Base-by-base conservation (phyloP, 2,888 invertebrate species). In the Mycalesis mineus region DNA sequence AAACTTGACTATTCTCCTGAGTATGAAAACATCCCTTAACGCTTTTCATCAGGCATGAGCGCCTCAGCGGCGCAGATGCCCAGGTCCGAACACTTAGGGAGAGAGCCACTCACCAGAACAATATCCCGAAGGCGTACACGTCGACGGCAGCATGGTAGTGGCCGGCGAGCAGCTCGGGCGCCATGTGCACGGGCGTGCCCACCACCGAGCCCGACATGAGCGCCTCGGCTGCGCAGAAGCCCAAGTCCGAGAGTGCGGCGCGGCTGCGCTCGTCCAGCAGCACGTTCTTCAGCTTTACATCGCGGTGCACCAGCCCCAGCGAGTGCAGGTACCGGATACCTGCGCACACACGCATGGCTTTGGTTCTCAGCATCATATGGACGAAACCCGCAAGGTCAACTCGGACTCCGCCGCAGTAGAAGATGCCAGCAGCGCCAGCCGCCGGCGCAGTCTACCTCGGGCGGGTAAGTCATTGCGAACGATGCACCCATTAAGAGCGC, bases 181-280 rank as follows among this genome's bases (percentile, higher is more conserved):
- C 96, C 97, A 97, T 97, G 80, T 97, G 97, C 58, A 71, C 95
- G 0, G 97, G 97, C 3, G 95, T 95, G 45, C 95, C 96, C 22
- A 97, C 97, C 61, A 97, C 93, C 62, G 96, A 96, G 36, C 96
- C 96, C 0, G 95, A 95, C 92, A 97, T 95, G 91, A 97, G 95
- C 0, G 96, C 96, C 75, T 95, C 96, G 1, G 96, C 95, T 63
- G 96, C 95, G 74, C 96, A 97, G 88, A 97, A 97, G 0, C 97
- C 97, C 22, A 97, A 92, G 87, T 97, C 97, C 0, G 96, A 95
- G 13, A 97, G 88, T 73, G 96, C 94, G 0, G 95, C 97, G 44
- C 96, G 91, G 72, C 94, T 92, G 0, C 88, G 72, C 0, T 79
- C 80, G 83, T 97, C 96, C 65, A 97, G 86, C 78, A 97, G 84